Evolutionary conservation across 2,797 vertebrate genomes (phyloP).

Genomic region (Acanthurus tractus): DNA sequence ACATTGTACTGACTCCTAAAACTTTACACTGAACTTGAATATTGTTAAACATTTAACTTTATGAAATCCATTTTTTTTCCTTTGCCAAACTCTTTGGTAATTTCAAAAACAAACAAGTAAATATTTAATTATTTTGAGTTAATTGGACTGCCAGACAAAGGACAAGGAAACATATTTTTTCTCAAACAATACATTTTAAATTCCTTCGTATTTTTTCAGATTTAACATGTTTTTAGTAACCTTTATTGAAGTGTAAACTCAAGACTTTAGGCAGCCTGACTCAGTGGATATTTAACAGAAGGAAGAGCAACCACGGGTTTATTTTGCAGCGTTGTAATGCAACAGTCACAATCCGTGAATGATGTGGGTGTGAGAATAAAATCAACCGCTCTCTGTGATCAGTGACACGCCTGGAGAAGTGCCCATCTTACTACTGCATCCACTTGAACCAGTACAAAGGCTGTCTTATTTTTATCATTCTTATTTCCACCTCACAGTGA

Average conservation of each 20-base stretch:
- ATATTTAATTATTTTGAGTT: neutral
- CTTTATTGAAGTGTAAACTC: slow-evolving; percentile 11
- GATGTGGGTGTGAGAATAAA: slow-evolving; percentile 53
- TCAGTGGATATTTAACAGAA: slow-evolving; percentile 19
- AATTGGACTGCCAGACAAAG: neutral
- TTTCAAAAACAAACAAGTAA: neutral
- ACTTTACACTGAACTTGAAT: neutral
- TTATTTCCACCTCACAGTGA: slow-evolving; percentile 16
- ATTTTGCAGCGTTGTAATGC: slow-evolving; percentile 42
- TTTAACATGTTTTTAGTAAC: neutral
- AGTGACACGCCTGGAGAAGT: slow-evolving; percentile 11
- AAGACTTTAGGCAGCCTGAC: slow-evolving; percentile 9
- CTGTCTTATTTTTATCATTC: slow-evolving; percentile 10
- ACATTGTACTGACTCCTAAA: neutral
- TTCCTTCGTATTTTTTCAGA: neutral
- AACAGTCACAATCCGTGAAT: slow-evolving; percentile 43
- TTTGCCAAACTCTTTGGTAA: neutral
- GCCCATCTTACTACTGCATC: slow-evolving; percentile 14
- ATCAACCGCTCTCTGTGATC: slow-evolving; percentile 13
- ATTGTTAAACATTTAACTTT: neutral
- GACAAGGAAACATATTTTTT: neutral
- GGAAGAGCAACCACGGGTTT: slow-evolving; percentile 24
- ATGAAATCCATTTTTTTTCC: neutral
- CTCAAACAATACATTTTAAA: neutral
- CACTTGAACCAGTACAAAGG: slow-evolving; percentile 17